Evolutionary conservation across 2,797 vertebrate genomes (phyloP), one percentile per base, ranked within the genome.

Genomic region (Sebastes elongatus): DNA sequence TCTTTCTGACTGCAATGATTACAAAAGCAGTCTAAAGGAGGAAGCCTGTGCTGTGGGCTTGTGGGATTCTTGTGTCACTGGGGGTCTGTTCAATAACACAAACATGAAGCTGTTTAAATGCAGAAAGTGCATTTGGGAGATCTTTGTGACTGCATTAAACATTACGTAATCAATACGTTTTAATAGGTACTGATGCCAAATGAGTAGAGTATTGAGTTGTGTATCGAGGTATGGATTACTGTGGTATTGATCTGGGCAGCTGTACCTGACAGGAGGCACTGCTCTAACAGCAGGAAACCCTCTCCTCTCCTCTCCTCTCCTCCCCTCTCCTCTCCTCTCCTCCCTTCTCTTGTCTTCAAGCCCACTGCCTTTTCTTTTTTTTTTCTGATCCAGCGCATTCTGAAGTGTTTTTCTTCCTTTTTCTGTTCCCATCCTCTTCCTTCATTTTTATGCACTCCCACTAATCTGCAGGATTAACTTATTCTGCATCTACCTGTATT

Each of bases 401-500:
- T 82, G 68, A 83, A 89, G 56, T 74, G 69, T 76, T 85, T 80
- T 81, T 76, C 60, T 81, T 79, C 73, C 59, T 72, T 30, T 60
- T 61, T 61, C 63, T 78, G 49, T 76, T 82, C 60, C 52, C 13
- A 57, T 90, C 35, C 59, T 72, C 53, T 86, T 63, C 60, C 73
- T 87, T 91, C 74, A 86, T 90, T 90, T 87, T 28, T 60, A 77
- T 80, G 78, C 84, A 88, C 85, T 88, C 74, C 78, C 81, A 80
- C 85, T 93, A 93, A 94, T 93, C 93, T 89, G 63, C 55, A 79
- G 85, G 87, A 93, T 94, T 90, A 83, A 90, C 2, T 91, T 86
- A 84, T 78, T 90, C 78, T 86, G 81, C 69, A 81, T 92, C 86
- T 91, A 93, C 94, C 86, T 92, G 88, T 81, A 88, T 86, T 88